phyloP scores from a whole-genome alignment of 2,888 invertebrate genomes.

The Orchesella flavescens region DNA sequence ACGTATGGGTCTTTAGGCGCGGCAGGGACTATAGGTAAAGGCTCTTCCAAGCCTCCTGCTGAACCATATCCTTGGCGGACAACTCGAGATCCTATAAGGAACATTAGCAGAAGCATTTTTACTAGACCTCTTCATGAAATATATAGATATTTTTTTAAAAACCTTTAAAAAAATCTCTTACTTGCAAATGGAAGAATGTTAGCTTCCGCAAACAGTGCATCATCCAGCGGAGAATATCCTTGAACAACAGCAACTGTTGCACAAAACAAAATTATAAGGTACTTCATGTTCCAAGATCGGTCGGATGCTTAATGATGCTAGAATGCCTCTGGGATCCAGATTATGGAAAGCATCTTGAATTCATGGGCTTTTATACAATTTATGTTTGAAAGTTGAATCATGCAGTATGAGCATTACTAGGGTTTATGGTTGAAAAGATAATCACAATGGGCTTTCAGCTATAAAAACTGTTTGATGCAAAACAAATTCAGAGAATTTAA shows the following conservation, averaged over 20 bases:
- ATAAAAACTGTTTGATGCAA: too few species aligned
- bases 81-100: neutral
- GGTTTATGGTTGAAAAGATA: neutral
- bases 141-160: neutral
- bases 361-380: neutral
- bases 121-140: neutral
- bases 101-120: neutral
- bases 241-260: neutral
- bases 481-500: too few species aligned
- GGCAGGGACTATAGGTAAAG: neutral
- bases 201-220: neutral
- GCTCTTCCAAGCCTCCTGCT: neutral
- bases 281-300: slow-evolving; percentile 3
- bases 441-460: too few species aligned
- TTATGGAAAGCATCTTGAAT: neutral
- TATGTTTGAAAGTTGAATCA: neutral
- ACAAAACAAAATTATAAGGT: neutral
- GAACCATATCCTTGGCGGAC: slow-evolving; percentile 13
- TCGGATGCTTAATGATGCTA: neutral
- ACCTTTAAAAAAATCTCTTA: neutral
- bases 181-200: slow-evolving; percentile 23
- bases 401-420: neutral
- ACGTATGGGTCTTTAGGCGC: neutral
- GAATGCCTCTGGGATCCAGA: neutral
- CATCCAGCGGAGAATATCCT: slow-evolving; percentile 1